Percentiles rank a stretch among this genome's conserved stretches.
These are phyloP conservation scores for Vipera ursinii DNA, from an alignment of 2,797 vertebrate species.

Conservation along the genomic window DNA sequence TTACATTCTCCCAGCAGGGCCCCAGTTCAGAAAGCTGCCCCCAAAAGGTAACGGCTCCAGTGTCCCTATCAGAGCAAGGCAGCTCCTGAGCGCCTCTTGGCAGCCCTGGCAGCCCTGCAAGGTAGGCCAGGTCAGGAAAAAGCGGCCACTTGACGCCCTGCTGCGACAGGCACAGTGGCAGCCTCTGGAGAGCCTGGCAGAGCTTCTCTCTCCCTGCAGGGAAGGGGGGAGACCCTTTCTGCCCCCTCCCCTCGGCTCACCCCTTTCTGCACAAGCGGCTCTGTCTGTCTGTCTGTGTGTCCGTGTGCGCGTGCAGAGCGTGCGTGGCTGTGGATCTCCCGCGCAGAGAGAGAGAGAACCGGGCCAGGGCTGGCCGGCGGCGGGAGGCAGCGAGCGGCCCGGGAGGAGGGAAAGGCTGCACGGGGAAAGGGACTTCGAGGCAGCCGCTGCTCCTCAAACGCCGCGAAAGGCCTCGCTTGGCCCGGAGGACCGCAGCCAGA, in stretches of 20 bases:
- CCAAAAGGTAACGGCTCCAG: not conserved
- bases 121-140: not conserved
- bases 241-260: not conserved
- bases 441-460: not conserved
- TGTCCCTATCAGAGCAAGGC: not conserved
- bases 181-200: not conserved
- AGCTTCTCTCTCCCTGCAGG: not conserved
- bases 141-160: not conserved
- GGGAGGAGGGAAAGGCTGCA: not conserved
- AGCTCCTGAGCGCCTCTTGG: not conserved
- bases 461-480: not conserved
- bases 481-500: not conserved
- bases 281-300: no score
- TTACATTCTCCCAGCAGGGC: not conserved
- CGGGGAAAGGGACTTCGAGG: not conserved
- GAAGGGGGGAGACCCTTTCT: not conserved
- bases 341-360: not conserved
- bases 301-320: no score
- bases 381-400: not conserved
- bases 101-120: not conserved
- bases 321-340: not conserved
- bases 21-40: not conserved
- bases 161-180: rapidly evolving
- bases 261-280: no score
- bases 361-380: not conserved